Base-by-base conservation (phyloP, 92 coral and sea anemone species). In the Diadumene lineata region DNA sequence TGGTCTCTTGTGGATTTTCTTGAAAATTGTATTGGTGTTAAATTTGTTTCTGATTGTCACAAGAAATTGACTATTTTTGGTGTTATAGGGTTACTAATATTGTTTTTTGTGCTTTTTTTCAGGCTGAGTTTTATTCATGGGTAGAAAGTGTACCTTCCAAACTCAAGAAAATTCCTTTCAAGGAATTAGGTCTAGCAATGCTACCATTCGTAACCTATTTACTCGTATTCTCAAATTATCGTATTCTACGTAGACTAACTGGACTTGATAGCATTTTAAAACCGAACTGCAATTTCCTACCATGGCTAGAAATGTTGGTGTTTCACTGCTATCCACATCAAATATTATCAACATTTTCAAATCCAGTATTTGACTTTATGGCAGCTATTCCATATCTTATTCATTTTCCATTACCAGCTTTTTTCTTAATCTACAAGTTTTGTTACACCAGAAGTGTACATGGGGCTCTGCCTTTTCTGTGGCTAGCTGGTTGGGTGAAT, bases 401-500 rank as follows among this genome's bases (percentile, higher is more conserved):
- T 72, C 99, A 96, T 69, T 96, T 96, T 75, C 92, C 91, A 70
- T 86, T 96, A 64, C 99, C 99, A 58, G 88, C 82, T 64, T 43
- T 96, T 50, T 92, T 96, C 70, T 69, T 84, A 56, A 62, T 96
- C 17, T 93, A 88, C 79, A 96, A 96, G 81, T 74, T 96, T 23
- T 91, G 67, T n/a, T 84, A 89, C 62, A 84, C 88, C 34, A 93
- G 81, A 1, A 87, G 85, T n/a, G 77, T 90, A 22, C 84, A 89
- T 64, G 94, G 93, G 56, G 91, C 94, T 11, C 92, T 86, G 60
- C 97, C 97, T 1, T 96, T 88, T 62, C 62, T 96, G 0, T 96
- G 99, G 99, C 84, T 94, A 73, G 97, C 97, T 10, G 99, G 99
- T 31, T 96, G 99, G 99, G 97, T 92, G 46, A 96, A 96, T 70